Evolutionary conservation across 2,888 invertebrate genomes (phyloP).

Genomic region (Melanargia galathea): DNA sequence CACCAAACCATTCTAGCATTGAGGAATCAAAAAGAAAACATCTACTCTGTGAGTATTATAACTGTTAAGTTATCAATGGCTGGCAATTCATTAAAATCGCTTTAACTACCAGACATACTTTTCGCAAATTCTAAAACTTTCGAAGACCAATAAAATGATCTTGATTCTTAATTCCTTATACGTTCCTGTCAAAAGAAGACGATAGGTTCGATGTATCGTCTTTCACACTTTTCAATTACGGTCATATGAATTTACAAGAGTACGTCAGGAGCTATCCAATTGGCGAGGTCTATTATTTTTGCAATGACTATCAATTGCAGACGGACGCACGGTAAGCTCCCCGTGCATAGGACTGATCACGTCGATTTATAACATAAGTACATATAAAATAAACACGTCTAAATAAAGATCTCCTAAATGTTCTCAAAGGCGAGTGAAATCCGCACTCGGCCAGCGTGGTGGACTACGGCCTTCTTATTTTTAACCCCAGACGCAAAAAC

Average conservation of each 20-base stretch:
- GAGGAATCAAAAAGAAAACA: no score
- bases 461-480: no score
- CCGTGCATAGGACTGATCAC: slow-evolving; percentile 1
- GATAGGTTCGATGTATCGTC: neutral
- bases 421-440: no score
- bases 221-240: slow-evolving; percentile 16
- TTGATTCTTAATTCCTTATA: neutral
- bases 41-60: no score
- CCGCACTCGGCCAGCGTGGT: no score
- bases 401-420: no score
- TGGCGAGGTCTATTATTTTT: slow-evolving; percentile 16
- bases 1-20: no score
- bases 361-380: neutral
- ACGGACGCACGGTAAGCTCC: slow-evolving; percentile 2
- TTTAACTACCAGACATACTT: no score
- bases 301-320: slow-evolving; percentile 17
- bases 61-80: no score
- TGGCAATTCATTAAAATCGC: no score
- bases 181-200: neutral
- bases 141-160: neutral
- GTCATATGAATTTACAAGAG: slow-evolving; percentile 6
- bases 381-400: neutral
- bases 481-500: no score
- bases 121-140: no score
- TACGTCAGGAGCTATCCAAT: slow-evolving; percentile 9